These are phyloP conservation scores for Psittacula echo DNA, from an alignment of 2,797 vertebrate species.

Conservation along the genomic window DNA sequence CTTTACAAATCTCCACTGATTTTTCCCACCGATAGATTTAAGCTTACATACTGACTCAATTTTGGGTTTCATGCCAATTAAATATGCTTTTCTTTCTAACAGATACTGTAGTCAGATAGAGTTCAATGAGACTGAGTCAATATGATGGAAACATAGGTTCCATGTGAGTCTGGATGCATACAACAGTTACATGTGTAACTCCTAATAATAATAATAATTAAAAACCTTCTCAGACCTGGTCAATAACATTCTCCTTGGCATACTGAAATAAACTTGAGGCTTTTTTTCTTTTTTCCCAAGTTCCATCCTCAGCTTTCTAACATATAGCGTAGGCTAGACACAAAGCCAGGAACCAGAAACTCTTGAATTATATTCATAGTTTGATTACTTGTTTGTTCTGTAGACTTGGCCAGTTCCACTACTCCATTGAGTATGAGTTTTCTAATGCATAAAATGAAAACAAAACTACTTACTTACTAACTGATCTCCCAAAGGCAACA, in stretches of 20 bases:
- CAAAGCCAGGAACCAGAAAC: background rate
- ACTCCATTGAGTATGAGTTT: background rate
- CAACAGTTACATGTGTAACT: background rate
- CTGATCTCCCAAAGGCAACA: background rate
- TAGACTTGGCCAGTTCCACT: background rate
- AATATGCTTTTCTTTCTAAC: background rate
- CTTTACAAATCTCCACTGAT: background rate
- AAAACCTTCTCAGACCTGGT: background rate
- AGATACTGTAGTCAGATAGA: background rate
- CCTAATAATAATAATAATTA: background rate
- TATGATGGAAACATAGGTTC: background rate
- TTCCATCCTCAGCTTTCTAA: background rate
- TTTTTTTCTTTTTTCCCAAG: rapidly evolving
- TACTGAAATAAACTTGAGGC: background rate
- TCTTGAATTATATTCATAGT: background rate
- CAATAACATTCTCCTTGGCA: background rate
- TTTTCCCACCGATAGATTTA: background rate
- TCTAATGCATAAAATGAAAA: background rate
- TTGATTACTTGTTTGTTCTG: background rate
- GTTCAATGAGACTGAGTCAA: background rate
- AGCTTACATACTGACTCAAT: background rate
- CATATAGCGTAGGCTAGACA: background rate
- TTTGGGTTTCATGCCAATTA: background rate
- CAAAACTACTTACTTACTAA: background rate
- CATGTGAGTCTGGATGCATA: background rate